Evolutionary conservation across 2,113 vertebrate species (phyloP).

Genomic region (Reinhardtius hippoglossoides): DNA sequence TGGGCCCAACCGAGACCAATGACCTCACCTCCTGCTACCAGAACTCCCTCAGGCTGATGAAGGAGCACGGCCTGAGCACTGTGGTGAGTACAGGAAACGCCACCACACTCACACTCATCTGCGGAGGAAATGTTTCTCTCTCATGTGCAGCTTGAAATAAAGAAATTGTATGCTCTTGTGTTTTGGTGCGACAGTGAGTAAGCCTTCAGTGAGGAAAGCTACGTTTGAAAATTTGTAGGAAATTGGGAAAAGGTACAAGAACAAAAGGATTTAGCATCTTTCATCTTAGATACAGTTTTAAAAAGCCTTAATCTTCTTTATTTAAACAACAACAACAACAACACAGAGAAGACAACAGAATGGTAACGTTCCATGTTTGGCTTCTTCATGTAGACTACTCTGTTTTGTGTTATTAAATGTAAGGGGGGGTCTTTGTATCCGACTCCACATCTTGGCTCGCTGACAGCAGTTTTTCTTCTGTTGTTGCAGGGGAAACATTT

Average conservation of each 20-base stretch:
- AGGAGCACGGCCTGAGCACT: conserved; percentile 89
- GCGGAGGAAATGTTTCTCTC: conserved; percentile 18
- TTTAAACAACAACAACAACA: conserved; percentile 65
- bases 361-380: conserved; percentile 59
- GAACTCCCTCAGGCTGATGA: conserved; percentile 91
- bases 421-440: conserved; percentile 45
- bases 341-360: conserved; percentile 60
- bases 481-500: conserved; percentile 22
- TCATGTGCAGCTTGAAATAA: conserved; percentile 35
- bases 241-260: conserved; percentile 58
- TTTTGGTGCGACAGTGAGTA: conserved; percentile 46
- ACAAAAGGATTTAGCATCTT: conserved; percentile 68
- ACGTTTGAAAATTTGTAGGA: conserved; percentile 35
- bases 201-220: conserved; percentile 44
- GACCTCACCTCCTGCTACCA: conserved; percentile 95
- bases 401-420: conserved; percentile 57
- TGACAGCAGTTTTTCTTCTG: conserved; percentile 16
- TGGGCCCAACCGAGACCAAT: conserved; percentile 87
- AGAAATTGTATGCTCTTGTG: conserved; percentile 37
- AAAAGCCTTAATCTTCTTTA: conserved; percentile 71
- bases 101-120: background rate
- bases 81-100: conserved; percentile 88
- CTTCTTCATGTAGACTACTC: conserved; percentile 62
- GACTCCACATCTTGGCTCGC: conserved; percentile 21
- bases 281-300: conserved; percentile 65